These are phyloP conservation scores for Patella pellucida DNA, from an alignment of 2,888 invertebrate genomes.

Conservation along the genomic window DNA sequence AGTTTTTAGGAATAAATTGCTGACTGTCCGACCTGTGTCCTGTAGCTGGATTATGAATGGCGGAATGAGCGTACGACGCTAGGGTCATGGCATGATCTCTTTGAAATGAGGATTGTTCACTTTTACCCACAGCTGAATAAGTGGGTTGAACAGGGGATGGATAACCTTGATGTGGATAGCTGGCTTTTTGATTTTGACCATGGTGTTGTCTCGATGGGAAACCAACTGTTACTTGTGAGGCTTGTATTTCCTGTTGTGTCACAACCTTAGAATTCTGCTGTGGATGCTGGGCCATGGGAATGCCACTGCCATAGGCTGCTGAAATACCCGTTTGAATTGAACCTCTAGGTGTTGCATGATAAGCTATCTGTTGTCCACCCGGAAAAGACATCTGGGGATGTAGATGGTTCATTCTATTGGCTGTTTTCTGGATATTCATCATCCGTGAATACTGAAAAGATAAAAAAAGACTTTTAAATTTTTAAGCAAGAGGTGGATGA, in stretches of 20 bases:
- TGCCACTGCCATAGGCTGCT: background rate
- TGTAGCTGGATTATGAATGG: too few relatives aligned
- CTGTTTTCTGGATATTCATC: background rate
- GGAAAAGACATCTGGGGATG: slow-evolving; percentile 4
- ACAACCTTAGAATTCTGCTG: background rate
- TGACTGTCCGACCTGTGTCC: too few relatives aligned
- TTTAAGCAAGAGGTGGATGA: too few relatives aligned
- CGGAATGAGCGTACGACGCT: too few relatives aligned
- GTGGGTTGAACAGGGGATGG: background rate
- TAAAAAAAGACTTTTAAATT: background rate
- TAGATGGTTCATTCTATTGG: background rate
- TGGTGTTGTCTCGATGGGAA: background rate
- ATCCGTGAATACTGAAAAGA: slow-evolving; percentile 3
- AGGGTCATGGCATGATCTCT: background rate
- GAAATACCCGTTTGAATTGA: background rate
- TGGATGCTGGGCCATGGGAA: background rate
- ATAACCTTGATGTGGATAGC: background rate
- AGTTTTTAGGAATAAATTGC: too few relatives aligned
- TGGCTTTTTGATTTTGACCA: background rate
- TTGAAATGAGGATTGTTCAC: background rate
- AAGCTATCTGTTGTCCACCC: background rate
- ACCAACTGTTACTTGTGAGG: background rate
- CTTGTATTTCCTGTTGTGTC: too few relatives aligned
- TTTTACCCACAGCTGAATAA: background rate
- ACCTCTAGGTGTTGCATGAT: background rate